A percentile compares a stretch with the other conserved stretches of the same genome.
Evolutionary conservation across 2,797 vertebrate species (phyloP).

Genomic region (Sandelia bainsii): DNA sequence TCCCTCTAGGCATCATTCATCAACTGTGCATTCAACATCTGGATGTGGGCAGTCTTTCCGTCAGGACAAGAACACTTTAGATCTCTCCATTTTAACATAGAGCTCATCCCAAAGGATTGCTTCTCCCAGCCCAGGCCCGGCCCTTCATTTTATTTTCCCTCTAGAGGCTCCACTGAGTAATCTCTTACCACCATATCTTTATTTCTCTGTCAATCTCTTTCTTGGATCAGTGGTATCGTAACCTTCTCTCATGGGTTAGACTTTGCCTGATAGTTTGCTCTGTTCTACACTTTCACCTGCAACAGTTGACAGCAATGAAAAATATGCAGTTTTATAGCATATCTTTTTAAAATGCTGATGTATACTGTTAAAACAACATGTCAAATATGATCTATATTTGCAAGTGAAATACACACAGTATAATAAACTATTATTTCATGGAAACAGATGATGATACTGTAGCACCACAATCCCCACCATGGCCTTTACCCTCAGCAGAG

Average conservation of each 20-base stretch:
- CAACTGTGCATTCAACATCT: slow-evolving; percentile 66
- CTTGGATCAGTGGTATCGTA: slow-evolving; percentile 14
- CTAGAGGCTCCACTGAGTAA: slow-evolving; percentile 40
- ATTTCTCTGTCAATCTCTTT: slow-evolving; percentile 46
- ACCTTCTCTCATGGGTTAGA: slow-evolving; percentile 23
- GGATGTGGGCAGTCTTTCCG: slow-evolving; percentile 66
- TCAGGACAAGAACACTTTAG: slow-evolving; percentile 55
- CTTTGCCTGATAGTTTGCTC: slow-evolving; percentile 12
- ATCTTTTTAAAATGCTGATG: slow-evolving; percentile 36
- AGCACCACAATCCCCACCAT: slow-evolving; percentile 13
- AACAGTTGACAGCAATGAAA: slow-evolving; percentile 20
- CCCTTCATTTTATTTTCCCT: slow-evolving; percentile 48
- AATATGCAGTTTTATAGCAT: slow-evolving; percentile 2
- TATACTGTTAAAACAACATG: slow-evolving; percentile 30
- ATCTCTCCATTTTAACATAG: slow-evolving; percentile 58
- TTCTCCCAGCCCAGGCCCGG: slow-evolving; percentile 22
- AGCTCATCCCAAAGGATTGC: slow-evolving; percentile 41
- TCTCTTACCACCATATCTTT: slow-evolving; percentile 45
- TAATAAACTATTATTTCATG: slow-evolving; percentile 29
- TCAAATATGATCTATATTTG: slow-evolving; percentile 35
- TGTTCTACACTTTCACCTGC: slow-evolving; percentile 19
- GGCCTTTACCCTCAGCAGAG: slow-evolving; percentile 46
- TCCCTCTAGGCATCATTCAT: slow-evolving; percentile 68
- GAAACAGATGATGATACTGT: slow-evolving; percentile 1
- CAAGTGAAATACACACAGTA: background rate